Evolutionary conservation across 2,113 vertebrate genomes (phyloP), one percentile per base, ranked within the genome.

Genomic region (Lagenorhynchus albirostris): DNA sequence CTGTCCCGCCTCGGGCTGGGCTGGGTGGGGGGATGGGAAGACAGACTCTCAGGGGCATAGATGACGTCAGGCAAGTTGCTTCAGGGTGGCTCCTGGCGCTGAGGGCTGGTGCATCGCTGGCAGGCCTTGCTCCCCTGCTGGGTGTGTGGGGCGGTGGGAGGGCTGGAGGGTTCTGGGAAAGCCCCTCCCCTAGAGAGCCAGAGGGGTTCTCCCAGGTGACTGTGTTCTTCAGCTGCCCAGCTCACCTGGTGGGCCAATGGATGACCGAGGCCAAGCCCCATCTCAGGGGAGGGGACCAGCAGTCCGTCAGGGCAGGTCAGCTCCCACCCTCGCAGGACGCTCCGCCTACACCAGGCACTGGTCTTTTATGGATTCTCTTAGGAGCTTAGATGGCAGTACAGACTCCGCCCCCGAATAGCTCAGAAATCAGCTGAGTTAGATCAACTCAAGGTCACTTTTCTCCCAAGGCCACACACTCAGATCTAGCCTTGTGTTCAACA

Each of bases 11-110:
- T 68, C 1, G 21, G 1, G 0, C 11, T 23, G 80, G 20, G 50
- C 47, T n/a, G n/a, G 18, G 41, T 26, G 26, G 41, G 12, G 6
- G 71, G 47, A 44, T 25, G 14, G 5, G 70, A 18, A 25, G 65
- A 5, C 25, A 9, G 67, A 29, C 23, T n/a, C 8, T 63, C 31
- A 0, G 9, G 76, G 65, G 23, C 5, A 1, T 6, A 33, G 36
- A 71, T 17, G 33, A 65, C 21, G 1, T 62, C 6, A 0, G 0
- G 1, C 4, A 11, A 33, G 63, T 15, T 1, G 18, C 20, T 60
- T 21, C 17, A 1, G 29, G 7, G 33, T 6, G 10, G 50, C 21
- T 0, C 21, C 11, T 58, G 70, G 14, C 8, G 3, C 6, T 0
- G 23, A 41, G 50, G 67, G 6, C 76, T 31, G 65, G 44, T 17